A percentile compares a stretch with the other conserved stretches of the same genome.
phyloP scores from a whole-genome alignment of 2,113 vertebrate genomes.

The Leptobrachium leishanense region DNA sequence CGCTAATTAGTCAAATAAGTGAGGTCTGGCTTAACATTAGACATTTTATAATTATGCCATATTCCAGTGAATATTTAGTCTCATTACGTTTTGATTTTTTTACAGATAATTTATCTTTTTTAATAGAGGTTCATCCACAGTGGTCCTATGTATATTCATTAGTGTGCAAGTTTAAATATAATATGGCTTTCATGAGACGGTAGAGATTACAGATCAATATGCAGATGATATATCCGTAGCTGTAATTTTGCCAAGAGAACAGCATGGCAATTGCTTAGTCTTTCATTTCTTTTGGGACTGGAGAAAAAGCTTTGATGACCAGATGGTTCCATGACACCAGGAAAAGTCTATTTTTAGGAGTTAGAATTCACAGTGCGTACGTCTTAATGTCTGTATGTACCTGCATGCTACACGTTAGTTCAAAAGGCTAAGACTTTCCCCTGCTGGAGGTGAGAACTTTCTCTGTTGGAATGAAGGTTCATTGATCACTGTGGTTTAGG shows the following conservation, averaged over 20 bases:
- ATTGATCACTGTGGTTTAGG: not conserved
- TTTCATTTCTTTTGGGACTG: constrained; percentile 40
- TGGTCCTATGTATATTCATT: constrained; percentile 19
- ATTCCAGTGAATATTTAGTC: not conserved
- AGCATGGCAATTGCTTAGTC: constrained; percentile 47
- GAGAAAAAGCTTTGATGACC: constrained; percentile 46
- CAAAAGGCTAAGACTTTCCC: not conserved
- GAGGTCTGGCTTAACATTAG: not conserved
- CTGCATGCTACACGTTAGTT: constrained; percentile 9
- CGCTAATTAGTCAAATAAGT: not conserved
- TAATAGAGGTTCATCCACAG: not conserved
- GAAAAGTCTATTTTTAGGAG: constrained; percentile 40
- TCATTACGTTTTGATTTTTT: constrained; percentile 4
- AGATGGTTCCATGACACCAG: constrained; percentile 40
- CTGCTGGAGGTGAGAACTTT: not conserved
- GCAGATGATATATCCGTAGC: constrained; percentile 42
- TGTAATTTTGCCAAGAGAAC: constrained; percentile 40
- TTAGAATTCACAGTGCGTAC: constrained; percentile 13
- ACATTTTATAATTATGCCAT: not conserved
- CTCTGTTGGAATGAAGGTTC: not conserved
- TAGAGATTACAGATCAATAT: constrained; percentile 45
- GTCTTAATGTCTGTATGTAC: not conserved
- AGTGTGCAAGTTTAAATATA: constrained; percentile 25
- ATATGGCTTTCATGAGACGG: constrained; percentile 20
- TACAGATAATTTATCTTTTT: not conserved